Conservation (phyloP, 2,888 invertebrate genomes). For the Rhorus exstirpatorius region DNA sequence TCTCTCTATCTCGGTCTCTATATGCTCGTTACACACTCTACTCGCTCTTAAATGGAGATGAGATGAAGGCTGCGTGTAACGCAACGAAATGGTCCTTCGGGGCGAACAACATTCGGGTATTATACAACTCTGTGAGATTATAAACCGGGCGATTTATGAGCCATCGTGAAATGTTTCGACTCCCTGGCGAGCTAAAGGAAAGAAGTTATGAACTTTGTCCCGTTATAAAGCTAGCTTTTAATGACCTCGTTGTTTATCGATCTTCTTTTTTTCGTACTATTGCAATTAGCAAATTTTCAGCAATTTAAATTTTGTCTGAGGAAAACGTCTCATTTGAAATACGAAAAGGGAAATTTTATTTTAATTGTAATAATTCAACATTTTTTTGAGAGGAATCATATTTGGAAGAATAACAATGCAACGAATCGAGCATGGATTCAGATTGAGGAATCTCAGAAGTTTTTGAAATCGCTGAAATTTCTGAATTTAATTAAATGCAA, state of each 20-base stretch:
- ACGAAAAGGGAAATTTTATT: too few relatives aligned
- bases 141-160: background rate
- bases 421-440: too few relatives aligned
- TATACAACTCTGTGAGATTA: constrained; percentile 13
- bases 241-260: background rate
- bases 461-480: too few relatives aligned
- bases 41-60: constrained; percentile 56
- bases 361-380: too few relatives aligned
- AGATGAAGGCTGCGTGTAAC: constrained; percentile 35
- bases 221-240: background rate
- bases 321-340: too few relatives aligned
- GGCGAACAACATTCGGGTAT: constrained; percentile 11
- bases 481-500: too few relatives aligned
- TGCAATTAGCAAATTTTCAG: too few relatives aligned
- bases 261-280: background rate
- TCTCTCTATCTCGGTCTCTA: constrained; percentile 2
- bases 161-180: background rate
- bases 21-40: constrained; percentile 2
- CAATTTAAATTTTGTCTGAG: too few relatives aligned
- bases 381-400: too few relatives aligned
- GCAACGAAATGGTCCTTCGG: constrained; percentile 35
- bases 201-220: background rate
- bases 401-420: too few relatives aligned
- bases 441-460: too few relatives aligned
- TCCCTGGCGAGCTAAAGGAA: background rate